These are phyloP conservation scores for Microctonus brassicae DNA, from an alignment of 2,888 invertebrate genomes.

Conservation along the genomic window DNA sequence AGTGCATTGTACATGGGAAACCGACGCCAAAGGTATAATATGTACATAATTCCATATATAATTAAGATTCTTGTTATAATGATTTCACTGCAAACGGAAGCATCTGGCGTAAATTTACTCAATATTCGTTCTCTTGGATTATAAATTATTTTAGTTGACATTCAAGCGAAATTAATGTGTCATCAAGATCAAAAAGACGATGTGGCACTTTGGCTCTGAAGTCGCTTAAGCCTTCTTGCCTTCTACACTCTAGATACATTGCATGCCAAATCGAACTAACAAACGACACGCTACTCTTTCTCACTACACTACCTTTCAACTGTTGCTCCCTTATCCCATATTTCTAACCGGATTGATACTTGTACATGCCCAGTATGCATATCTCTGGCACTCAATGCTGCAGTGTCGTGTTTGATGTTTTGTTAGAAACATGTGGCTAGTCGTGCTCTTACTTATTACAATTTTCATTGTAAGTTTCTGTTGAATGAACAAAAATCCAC, in stretches of 20 bases:
- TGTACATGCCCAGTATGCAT: slow-evolving; percentile 40
- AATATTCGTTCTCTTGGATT: neutral
- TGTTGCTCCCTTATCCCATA: slow-evolving; percentile 56
- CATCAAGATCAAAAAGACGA: slow-evolving; percentile 18
- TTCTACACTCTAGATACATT: slow-evolving; percentile 51
- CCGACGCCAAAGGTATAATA: slow-evolving; percentile 80
- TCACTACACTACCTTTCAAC: slow-evolving; percentile 3
- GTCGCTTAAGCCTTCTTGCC: slow-evolving; percentile 32
- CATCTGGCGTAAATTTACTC: neutral
- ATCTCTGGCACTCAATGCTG: slow-evolving; percentile 46
- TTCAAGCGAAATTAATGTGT: slow-evolving; percentile 25
- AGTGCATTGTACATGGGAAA: slow-evolving; percentile 81
- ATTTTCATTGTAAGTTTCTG: slow-evolving; percentile 54
- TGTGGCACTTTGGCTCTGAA: slow-evolving; percentile 36
- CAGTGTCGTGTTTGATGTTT: slow-evolving; percentile 54
- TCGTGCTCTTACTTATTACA: slow-evolving; percentile 49
- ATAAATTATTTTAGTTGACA: slow-evolving; percentile 16
- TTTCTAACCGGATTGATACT: slow-evolving; percentile 55
- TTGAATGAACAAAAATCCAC: neutral
- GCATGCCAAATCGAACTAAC: slow-evolving; percentile 56
- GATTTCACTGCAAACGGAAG: neutral
- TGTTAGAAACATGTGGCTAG: slow-evolving; percentile 57
- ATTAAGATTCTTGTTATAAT: neutral
- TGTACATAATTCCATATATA: slow-evolving; percentile 47
- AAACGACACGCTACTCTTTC: slow-evolving; percentile 19